Base-by-base conservation (phyloP, 2,113 vertebrate species). In the Paralichthys olivaceus region DNA sequence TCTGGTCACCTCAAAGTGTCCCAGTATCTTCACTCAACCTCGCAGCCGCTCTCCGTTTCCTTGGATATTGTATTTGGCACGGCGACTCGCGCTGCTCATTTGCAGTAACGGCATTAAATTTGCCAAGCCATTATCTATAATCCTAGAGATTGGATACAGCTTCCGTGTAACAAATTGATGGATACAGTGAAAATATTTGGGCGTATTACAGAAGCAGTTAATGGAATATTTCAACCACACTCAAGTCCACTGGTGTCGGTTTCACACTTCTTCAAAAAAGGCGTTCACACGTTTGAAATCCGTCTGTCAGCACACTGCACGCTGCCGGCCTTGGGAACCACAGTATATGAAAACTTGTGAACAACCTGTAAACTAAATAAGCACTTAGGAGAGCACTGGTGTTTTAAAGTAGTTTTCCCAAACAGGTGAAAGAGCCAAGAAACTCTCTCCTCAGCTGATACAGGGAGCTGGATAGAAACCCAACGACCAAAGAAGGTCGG, bases 91-190 rank as follows among this genome's bases (percentile, higher is more conserved):
- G 32, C 60, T 55, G 55, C 75, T 65, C 82, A 72, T 77, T 80
- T 73, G 56, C 29, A 82, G 72, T 61, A 80, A 70, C 26, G 28
- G 43, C 76, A 72, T 64, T 64, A 72, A 83, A 88, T 65, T 65
- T 82, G 80, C 85, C 55, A 66, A 85, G 84, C 75, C 4, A 85
- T 91, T 89, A 82, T 84, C 82, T 77, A 43, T 87, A 90, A 92
- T 86, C 89, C 77, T 1, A 7, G 51, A 75, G 81, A 86, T 80
- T 79, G 81, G 72, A 77, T 15, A 26, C 68, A 73, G 85, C 85
- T 91, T 89, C 81, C 32, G 64, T 73, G 54, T 66, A 86, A 87
- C 89, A 87, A 93, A 89, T 90, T 90, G 90, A 75, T 62, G 78
- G 86, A 85, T 85, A 69, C 15, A 66, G 40, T 53, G 29, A 72